Base-by-base conservation (phyloP, 2,888 invertebrate species). In the Lydus trimaculatus region DNA sequence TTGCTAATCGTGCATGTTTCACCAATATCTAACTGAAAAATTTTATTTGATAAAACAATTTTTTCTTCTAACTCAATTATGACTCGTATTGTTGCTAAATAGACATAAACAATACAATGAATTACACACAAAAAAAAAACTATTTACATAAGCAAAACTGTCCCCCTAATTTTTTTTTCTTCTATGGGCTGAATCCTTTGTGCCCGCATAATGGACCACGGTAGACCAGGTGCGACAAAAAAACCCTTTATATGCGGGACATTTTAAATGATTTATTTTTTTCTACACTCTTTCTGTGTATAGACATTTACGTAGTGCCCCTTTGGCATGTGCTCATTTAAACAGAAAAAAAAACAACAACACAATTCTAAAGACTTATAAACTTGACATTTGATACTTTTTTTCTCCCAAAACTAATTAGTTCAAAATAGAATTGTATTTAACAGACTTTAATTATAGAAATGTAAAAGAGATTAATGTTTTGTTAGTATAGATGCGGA, bases 221-320 rank as follows among this genome's bases (percentile, higher is more conserved):
- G 71, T 74, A 71, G 78, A 73, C 84, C 83, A 84, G 84, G 83
- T 84, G 83, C 75, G 78, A 80, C 78, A 82, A 83, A 83, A 83
- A 81, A 82, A 73, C 77, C 76, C 79, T 81, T 81, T 81, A 78
- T 81, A 79, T 80, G 80, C 77, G 79, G 80, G 80, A 78, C 80
- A 75, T 76, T 80, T 77, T 77, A 77, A 78, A 79, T 82, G 82
- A 83, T 82, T 83, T 82, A 82, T 80, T 81, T 80, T 81, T 81
- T 79, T 66, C 58, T 63, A 48, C 61, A 66, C 67, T 69, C 66
- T 66, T 76, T 64, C 6, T 36, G 15, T 36, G 9, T 20, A 48
- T 43, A 17, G 36, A 31, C 36, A 20, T 48, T 11, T 8, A 48
- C 2, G 43, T n/a, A 43, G 17, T 43, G 43, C 48, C 48, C 48